A percentile compares a stretch with the other conserved stretches of the same genome.
Conservation (phyloP, 2,113 vertebrate genomes). For the Nematolebias whitei region DNA sequence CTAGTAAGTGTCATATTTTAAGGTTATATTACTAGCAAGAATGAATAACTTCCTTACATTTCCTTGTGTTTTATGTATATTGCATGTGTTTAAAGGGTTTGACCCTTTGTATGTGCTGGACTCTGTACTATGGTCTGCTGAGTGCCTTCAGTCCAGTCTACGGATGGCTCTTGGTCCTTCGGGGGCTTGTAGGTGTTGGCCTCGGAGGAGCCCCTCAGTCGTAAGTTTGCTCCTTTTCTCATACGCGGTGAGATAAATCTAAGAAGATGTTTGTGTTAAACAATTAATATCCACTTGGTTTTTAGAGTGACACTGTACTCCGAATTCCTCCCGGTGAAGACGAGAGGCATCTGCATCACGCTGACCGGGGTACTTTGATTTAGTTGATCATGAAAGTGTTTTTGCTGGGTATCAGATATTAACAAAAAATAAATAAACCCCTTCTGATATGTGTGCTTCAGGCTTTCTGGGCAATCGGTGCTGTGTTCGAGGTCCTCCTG, state of each 20-base stretch:
- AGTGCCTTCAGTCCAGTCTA: conserved; percentile 88
- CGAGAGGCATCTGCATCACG: conserved; percentile 87
- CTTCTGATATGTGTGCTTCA: conserved; percentile 60
- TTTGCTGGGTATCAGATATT: too few species aligned
- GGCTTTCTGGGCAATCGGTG: conserved; percentile 91
- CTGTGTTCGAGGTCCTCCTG: conserved; percentile 88
- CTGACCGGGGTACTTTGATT: conserved; percentile 84
- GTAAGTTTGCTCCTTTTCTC: conserved; percentile 78
- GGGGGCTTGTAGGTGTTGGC: conserved; percentile 88
- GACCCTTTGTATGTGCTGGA: conserved; percentile 87
- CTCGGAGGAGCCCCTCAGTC: conserved; percentile 91
- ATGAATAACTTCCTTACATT: too few species aligned
- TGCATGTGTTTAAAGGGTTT: conserved; percentile 61
- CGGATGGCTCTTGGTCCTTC: conserved; percentile 88
- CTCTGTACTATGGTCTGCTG: conserved; percentile 86
- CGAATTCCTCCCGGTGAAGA: conserved; percentile 91
- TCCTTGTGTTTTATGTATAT: not conserved
- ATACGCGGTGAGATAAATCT: not conserved
- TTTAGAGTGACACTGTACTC: conserved; percentile 89
- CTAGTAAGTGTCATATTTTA: conserved; percentile 80
- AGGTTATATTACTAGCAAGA: too few species aligned
- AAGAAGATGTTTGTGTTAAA: not conserved
- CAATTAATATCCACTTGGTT: not conserved
- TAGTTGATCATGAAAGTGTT: not conserved
- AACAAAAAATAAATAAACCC: not conserved